Conservation (phyloP, 2,113 vertebrate genomes). For the Planiliza haematocheilus region DNA sequence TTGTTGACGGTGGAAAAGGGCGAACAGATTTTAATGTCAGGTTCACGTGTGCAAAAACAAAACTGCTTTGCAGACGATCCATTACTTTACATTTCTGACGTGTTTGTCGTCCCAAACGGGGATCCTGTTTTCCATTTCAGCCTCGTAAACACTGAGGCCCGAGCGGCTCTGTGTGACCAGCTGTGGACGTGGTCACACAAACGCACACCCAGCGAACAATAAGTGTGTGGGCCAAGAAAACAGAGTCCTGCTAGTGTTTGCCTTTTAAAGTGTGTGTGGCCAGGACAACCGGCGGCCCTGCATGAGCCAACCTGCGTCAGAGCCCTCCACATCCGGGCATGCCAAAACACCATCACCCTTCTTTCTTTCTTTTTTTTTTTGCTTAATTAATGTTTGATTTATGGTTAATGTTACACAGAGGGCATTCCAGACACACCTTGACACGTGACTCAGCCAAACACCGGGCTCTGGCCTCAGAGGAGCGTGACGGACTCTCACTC, state of each 20-base stretch:
- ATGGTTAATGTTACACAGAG: slow-evolving; percentile 76
- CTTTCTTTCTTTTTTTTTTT: slow-evolving; percentile 55
- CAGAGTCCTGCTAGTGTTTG: slow-evolving; percentile 46
- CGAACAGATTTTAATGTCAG: slow-evolving; percentile 18
- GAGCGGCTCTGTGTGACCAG: slow-evolving; percentile 57
- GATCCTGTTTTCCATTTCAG: slow-evolving; percentile 8
- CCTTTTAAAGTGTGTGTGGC: slow-evolving; percentile 46
- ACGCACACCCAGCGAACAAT: slow-evolving; percentile 64
- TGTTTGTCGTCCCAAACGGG: background rate
- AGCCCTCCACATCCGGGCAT: slow-evolving; percentile 60
- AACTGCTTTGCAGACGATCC: background rate
- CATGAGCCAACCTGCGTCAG: slow-evolving; percentile 62
- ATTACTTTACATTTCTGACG: background rate
- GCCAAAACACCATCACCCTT: slow-evolving; percentile 49
- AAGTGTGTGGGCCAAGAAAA: slow-evolving; percentile 59
- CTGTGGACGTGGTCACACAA: slow-evolving; percentile 53
- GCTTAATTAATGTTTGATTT: slow-evolving; percentile 79
- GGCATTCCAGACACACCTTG: slow-evolving; percentile 69
- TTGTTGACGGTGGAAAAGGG: background rate
- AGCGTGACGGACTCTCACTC: slow-evolving; percentile 32
- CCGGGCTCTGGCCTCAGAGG: background rate
- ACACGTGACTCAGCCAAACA: slow-evolving; percentile 7
- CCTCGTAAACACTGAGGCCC: slow-evolving; percentile 23
- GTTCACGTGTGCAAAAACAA: no score
- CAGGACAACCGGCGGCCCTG: slow-evolving; percentile 50